Evolutionary conservation across 2,113 vertebrate genomes (phyloP), one percentile per base, ranked within the genome.

Genomic region (Mobula birostris): DNA sequence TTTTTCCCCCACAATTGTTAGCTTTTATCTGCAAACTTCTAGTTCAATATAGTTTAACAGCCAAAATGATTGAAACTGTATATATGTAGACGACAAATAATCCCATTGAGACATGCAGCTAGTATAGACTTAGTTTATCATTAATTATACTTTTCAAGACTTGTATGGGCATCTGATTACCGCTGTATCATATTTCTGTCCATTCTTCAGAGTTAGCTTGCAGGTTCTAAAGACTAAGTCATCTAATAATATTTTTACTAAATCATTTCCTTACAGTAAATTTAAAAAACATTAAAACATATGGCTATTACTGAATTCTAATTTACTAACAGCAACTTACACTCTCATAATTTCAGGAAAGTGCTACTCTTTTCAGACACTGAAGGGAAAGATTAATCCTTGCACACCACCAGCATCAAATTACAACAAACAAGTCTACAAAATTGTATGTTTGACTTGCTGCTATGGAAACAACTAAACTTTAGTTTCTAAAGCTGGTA

Each of bases 401-500:
- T 76, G 91, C 48, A 8, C 70, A 76, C 68, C 56, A 70, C 91
- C 68, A 74, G 91, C 91, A 74, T 93, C 40, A 27, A 27, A 36
- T 93, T 93, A 93, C 68, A 72, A 93, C 19, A 66, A 74, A 29
- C 24, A 9, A n/a, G 40, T 93, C 40, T 19, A 12, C 21, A 56
- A 93, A 74, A 48, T 74, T 93, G 70, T 56, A 27, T 29, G 40
- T 61, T 68, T 24, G 32, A 93, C 79, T 94, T 94, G 94, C 94
- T 93, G 74, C 87, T 74, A 94, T 92, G 94, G 94, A 94, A 93
- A 91, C 85, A 77, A 58, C 24, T 29, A 93, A 76, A 93, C 91
- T 72, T 93, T 85, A 12, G 36, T 66, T 92, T 79, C 70, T 76
- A 92, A 80, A 92, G 76, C 74, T 79, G 72, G 58, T n/a, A 93